A percentile compares a stretch with the other conserved stretches of the same genome.
Conservation (phyloP, 2,113 vertebrate genomes). For the Oreocharis arfaki region DNA sequence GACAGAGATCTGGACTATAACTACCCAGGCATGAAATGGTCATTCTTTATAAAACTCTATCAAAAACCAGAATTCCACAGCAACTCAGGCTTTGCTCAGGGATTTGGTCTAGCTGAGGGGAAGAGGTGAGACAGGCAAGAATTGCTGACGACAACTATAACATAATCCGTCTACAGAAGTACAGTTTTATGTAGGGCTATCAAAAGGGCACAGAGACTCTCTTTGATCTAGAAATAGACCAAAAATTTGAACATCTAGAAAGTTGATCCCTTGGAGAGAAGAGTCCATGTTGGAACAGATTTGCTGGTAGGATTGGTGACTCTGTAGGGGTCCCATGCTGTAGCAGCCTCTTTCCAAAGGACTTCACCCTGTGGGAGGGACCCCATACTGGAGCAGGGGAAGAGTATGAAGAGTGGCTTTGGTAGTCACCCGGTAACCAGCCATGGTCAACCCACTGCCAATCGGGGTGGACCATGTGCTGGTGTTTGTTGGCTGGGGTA, state of each 20-base stretch:
- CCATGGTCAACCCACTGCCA: not conserved
- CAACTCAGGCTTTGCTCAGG: not conserved
- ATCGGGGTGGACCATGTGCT: not conserved
- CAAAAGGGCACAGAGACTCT: not conserved
- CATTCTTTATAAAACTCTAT: not conserved
- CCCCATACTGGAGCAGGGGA: not conserved
- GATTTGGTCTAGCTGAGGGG: not conserved
- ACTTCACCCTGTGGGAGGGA: not conserved
- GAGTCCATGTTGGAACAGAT: not conserved
- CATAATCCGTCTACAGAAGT: not conserved
- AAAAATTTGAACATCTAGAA: not conserved
- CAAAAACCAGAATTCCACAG: not conserved
- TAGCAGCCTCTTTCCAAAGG: not conserved
- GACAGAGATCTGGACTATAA: not conserved
- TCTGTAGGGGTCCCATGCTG: not conserved
- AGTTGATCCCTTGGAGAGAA: not conserved
- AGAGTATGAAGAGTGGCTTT: not conserved
- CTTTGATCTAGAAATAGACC: not conserved
- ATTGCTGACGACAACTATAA: not conserved
- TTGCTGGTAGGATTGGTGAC: not conserved
- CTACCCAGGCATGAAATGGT: not conserved
- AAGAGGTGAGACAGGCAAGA: not conserved
- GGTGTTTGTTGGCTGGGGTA: not conserved
- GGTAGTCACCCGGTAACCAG: not conserved
- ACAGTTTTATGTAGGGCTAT: not conserved